Base-by-base conservation (phyloP, 2,888 invertebrate species). In the Galerucella pusilla region DNA sequence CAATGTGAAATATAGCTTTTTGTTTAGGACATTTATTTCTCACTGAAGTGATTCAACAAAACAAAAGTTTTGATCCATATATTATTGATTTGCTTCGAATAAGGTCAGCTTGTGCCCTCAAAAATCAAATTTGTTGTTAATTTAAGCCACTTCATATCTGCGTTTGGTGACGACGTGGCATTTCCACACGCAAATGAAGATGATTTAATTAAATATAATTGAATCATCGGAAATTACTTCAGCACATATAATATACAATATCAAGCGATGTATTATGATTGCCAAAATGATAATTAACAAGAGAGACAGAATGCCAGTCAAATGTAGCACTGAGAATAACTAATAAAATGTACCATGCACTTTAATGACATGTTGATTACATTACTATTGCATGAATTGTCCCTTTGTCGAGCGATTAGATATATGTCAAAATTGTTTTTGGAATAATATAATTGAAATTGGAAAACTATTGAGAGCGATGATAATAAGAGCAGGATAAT, bases 171-270 rank as follows among this genome's bases (percentile, higher is more conserved):
- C 10, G 57, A 16, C 57, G 16, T 66, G 61, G 45, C 54, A 67
- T 68, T 68, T 45, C 54, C 68, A 73, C 67, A 73, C 63, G 54
- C 54, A 68, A 49, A 12, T 49, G 60, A 72, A 35, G 61, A 63
- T 73, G 49, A 73, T 73, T 68, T 52, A 60, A 73, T 73, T 73
- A 72, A 72, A 61, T 72, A 52, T 46, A 60, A 68, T 54, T 46
- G 71, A 65, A 64, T 67, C 67, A 46, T 45, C 72, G 16, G 25
- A 60, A 72, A 72, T 72, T 67, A 42, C 60, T 61, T 72, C 72
- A 72, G 59, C 67, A 60, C 54, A 61, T 35, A 63, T 35, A 63
- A 63, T 49, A 63, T 35, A 64, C 60, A 42, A 60, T 61, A 54
- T 60, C 60, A 68, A 73, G 68, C 63, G 68, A 68, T 52, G 68